phyloP scores from a whole-genome alignment of 2,113 vertebrate species.

The Saguinus midas region DNA sequence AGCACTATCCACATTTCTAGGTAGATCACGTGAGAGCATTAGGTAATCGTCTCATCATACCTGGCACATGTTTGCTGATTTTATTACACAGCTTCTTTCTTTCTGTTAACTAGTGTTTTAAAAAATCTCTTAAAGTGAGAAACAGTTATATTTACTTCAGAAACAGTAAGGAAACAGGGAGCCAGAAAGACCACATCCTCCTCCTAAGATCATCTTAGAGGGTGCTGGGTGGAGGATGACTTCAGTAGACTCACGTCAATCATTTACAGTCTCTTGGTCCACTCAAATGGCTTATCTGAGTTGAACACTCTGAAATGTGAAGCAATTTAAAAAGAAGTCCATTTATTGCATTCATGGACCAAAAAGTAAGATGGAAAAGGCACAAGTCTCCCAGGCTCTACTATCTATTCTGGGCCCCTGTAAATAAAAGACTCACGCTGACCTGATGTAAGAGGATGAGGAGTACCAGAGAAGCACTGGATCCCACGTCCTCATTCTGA shows the following conservation, averaged over 20 bases:
- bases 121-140: background rate
- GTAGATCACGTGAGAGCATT: background rate
- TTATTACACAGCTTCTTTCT: conserved; percentile 38
- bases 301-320: conserved; percentile 46
- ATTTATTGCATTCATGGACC: background rate
- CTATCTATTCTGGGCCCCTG: background rate
- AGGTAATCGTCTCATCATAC: background rate
- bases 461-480: background rate
- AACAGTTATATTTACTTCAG: background rate
- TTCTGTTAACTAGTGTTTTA: conserved; percentile 33
- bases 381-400: background rate
- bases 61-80: background rate
- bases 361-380: conserved; percentile 19
- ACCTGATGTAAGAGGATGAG: background rate
- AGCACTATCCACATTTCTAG: background rate
- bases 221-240: background rate
- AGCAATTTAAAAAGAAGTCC: conserved; percentile 52
- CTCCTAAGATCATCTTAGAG: background rate
- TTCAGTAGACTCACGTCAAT: background rate
- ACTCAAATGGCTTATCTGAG: conserved; percentile 60
- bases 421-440: background rate
- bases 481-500: background rate
- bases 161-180: background rate
- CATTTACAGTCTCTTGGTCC: conserved; percentile 23
- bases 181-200: background rate